Evolutionary conservation across 1,140 invertebrate species (phyloP), one percentile per base, ranked within the genome.

Genomic region (Archivesica marissinica): DNA sequence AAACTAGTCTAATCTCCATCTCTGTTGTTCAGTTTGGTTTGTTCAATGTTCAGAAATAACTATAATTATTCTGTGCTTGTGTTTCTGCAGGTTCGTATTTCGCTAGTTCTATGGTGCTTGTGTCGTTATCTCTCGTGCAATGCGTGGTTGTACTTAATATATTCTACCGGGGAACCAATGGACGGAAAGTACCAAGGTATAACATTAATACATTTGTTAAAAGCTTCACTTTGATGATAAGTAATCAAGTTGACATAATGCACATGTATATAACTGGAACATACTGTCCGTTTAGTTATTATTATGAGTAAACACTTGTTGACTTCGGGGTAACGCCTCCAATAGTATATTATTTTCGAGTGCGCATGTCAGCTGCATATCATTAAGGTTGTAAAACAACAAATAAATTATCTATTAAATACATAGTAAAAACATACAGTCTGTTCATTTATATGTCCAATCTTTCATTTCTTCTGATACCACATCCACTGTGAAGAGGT

Each of bases 121-220:
- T 89, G 23, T 86, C 77, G 33, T 33, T 89, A 2, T 87, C 82
- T 0, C 59, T 83, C 17, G 20, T 85, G n/a, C 68, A 83, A 47
- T 83, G 82, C 4, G 88, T 89, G n/a, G 89, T 94, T 50, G 94
- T 95, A 9, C 90, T 95, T 0, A 95, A 95, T 88, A 94, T 95
- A 76, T 95, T 95, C 88, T 95, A 95, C 91, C 88, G 94, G 54
- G 95, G 95, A 15, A 94, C 94, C 11, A 93, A 92, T 56, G 92
- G 94, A 50, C 92, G 92, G 38, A 90, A 91, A 78, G 93, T 95
- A 13, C 95, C 95, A 20, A 44, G 44, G 79, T 82, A 82, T 2
- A 38, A 1, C 38, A 61, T 15, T 28, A 61, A n/a, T n/a, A n/a
- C n/a, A n/a, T n/a, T n/a, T n/a, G n/a, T n/a, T n/a, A n/a, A n/a